Evolutionary conservation across 2,113 vertebrate species (phyloP), one percentile per base, ranked within the genome.

Genomic region (Urocitellus parryii): DNA sequence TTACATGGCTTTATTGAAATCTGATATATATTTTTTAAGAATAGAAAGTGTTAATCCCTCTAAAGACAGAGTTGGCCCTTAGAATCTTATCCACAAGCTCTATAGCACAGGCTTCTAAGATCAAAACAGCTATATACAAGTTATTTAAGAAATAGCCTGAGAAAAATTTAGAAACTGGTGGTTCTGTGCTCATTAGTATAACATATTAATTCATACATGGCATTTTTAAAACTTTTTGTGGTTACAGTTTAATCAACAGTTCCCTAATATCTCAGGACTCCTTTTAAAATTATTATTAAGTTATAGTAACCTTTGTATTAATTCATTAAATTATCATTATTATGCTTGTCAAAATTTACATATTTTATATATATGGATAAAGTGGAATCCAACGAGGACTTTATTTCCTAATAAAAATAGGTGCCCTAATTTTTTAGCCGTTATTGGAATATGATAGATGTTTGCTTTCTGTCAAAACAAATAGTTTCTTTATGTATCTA

Each of bases 231-330:
- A 68, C 79, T 32, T 88, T 76, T 94, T 88, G 87, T 94, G 10
- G 39, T 74, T 92, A 27, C 37, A 94, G 63, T 91, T 84, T 79
- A 53, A 95, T 20, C 53, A 87, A 5, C 73, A 94, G 20, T 65
- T 94, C 90, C 76, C 68, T 74, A 34, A 96, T 73, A 78, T 73
- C 83, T 58, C 29, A 83, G 80, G 91, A 91, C 91, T 96, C 56
- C 95, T 61, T 77, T 78, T 91, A 8, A 12, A 45, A 45, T 51
- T 51, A 12, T 51, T 51, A 83, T 37, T 93, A 90, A 96, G 74
- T 98, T 39, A 18, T 97, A 94, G 51, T 95, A 89, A 96, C 86
- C 48, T 88, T 94, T 81, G 51, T 95, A 70, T 88, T 96, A 82
- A 84, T 96, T 83, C 72, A 78, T 85, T 96, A 98, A 94, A 58